Conservation (phyloP, 2,888 invertebrate species). For the Atethmia centrago region DNA sequence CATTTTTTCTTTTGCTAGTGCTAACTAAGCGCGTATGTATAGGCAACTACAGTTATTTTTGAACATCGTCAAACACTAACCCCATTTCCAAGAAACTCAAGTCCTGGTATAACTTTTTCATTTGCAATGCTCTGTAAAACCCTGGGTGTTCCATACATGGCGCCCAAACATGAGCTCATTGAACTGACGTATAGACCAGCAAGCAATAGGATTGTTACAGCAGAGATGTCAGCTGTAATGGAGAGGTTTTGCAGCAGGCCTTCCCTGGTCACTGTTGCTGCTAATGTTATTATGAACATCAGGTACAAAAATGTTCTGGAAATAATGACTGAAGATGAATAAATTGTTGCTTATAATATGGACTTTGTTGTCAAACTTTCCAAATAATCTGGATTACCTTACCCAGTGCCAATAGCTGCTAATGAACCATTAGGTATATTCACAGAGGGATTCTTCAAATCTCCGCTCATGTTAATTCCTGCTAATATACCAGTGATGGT, state of each 20-base stretch:
- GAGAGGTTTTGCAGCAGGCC: slow-evolving; percentile 95
- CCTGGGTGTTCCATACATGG: slow-evolving; percentile 98
- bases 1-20: background rate
- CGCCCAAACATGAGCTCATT: slow-evolving; percentile 98
- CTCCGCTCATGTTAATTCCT: slow-evolving; percentile 99
- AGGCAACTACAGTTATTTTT: background rate
- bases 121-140: slow-evolving; percentile 98
- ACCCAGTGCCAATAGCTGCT: slow-evolving; percentile 97
- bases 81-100: slow-evolving; percentile 96
- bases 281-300: slow-evolving; percentile 97
- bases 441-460: slow-evolving; percentile 96
- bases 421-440: slow-evolving; percentile 98
- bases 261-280: slow-evolving; percentile 95
- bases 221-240: slow-evolving; percentile 97
- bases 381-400: slow-evolving; percentile 49
- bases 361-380: background rate
- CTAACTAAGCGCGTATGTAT: background rate
- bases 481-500: slow-evolving; percentile 99
- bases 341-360: background rate
- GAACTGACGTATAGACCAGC: slow-evolving; percentile 98
- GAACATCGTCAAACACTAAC: slow-evolving; percentile 89
- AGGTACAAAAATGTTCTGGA: slow-evolving; percentile 96
- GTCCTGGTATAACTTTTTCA: slow-evolving; percentile 98
- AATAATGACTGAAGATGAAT: slow-evolving; percentile 56
- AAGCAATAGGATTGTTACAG: slow-evolving; percentile 94